Evolutionary conservation across 2,113 vertebrate genomes (phyloP), one percentile per base, ranked within the genome.

Genomic region (Sylvilagus bachmani): DNA sequence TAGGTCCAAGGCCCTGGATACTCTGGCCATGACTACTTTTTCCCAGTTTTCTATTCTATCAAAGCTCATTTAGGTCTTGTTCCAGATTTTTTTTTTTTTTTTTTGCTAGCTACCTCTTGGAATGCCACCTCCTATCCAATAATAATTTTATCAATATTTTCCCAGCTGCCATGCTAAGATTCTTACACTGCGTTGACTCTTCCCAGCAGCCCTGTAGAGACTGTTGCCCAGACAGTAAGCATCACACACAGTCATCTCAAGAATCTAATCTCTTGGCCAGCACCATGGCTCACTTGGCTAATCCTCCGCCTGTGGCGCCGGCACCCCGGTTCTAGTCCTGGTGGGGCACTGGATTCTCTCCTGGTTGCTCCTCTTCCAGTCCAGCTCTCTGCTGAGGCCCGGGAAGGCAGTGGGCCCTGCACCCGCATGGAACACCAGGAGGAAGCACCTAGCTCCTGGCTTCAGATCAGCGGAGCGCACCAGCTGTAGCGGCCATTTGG

Each of bases 191-290:
- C 62, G 62, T 84, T 75, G 73, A 67, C 78, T 89, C 75, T 91
- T 73, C 21, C 31, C 8, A 78, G 70, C n/a, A 81, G 36, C 33
- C 8, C 49, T 38, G 38, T 29, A 71, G 27, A 93, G 67, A 55
- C 69, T n/a, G 1, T n/a, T 71, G 14, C 44, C 31, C 49, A 27
- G 36, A 86, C 9, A 86, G 71, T 61, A 36, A 51, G 44, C 31
- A 8, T 82, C 24, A 53, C 82, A 73, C 79, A 33, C 24, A 80
- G 36, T 81, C 61, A 91, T 49, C 58, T 96, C 77, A 67, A 25
- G 88, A 88, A 29, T 84, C 33, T 62, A 3, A 84, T 77, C 67
- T 95, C 66, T 75, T 36, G 13, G 14, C 55, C 55, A 58, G 19
- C 6, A 1, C 44, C 6, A 7, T 6, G 7, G 44, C 44, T 44